Base-by-base conservation (phyloP, 2,113 vertebrate species). In the Oryzias curvinotus region DNA sequence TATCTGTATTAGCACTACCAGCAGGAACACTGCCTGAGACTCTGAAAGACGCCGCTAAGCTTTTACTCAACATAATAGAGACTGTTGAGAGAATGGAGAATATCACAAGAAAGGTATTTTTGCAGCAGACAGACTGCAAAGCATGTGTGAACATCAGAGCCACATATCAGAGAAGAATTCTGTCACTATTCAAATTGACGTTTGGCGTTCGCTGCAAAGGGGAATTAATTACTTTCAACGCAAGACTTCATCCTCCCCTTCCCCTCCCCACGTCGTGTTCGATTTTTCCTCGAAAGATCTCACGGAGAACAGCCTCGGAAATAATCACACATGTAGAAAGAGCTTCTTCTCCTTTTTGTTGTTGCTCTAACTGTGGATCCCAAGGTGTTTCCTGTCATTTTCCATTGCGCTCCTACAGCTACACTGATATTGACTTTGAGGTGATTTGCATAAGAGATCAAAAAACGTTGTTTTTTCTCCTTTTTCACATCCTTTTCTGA, bases 51-150 rank as follows among this genome's bases (percentile, higher is more conserved):
- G 23, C 14, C 41, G 47, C 60, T 48, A 41, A 21, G 55, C 57
- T 25, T 64, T 60, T 66, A 28, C 66, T 41, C 72, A 59, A 69
- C 47, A 57, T 73, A 68, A 71, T 42, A 45, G 58, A 56, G 51
- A 62, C 53, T 15, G 10, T 4, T 4, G 49, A 64, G 57, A 57
- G 23, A 19, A 66, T 28, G 47, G 30, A 71, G 52, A 52, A 68
- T 59, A 72, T 71, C 59, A 77, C 59, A 62, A 72, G 48, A 68
- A 57, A 71, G 42, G 43, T 42, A 44, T 43, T 73, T 72, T 62
- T 61, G 46, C 60, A 57, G 23, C 45, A 30, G 42, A 23, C 51
- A 53, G 41, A 62, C 56, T 17, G 57, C 19, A 16, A 45, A 57
- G 36, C 66, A 54, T 7, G 41, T 62, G 50, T 65, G 62, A 82